Evolutionary conservation across 2,797 vertebrate species (phyloP), one percentile per base, ranked within the genome.

Genomic region (Rousettus madagascariensis): DNA sequence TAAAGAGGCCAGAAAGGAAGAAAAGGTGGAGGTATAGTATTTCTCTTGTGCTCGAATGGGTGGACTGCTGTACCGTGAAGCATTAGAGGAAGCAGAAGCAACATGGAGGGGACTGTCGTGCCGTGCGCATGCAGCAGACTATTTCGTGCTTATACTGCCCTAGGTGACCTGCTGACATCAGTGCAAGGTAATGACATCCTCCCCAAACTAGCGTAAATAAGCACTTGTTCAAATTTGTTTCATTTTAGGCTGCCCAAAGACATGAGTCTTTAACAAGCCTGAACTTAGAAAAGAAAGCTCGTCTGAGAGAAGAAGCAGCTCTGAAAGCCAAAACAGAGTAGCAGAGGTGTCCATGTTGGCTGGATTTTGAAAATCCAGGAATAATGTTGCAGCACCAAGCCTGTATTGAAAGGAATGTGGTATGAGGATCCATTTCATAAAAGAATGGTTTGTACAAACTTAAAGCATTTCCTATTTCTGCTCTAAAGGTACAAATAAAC

Each of bases 221-320:
- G 66, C 74, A 66, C 43, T 30, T 94, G 57, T 88, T 75, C 80
- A 85, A 87, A 86, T 96, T 26, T 85, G 17, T 83, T 84, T 24
- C 71, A 51, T 66, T 96, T 55, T 97, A 99, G 99, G 99, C 99
- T 80, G 87, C 51, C 0, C 80, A 96, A 74, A 98, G 99, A 86
- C 88, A 99, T 0, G 99, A 99, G 95, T 98, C 98, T 43, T 98
- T 99, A 95, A 97, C 97, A 0, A 71, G 12, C 49, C 36, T 97
- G 0, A 99, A 99, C 98, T 80, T 99, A 97, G 98, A 99, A 97
- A 99, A 98, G 98, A 99, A 99, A 97, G 99, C 99, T 59, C 98
- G 75, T 11, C 98, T 97, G 99, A 99, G 90, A 97, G 98, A 98
- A 7, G 99, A 99, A 92, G 12, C 94, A 85, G 84, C 90, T 49